Base-by-base conservation (phyloP, 1,140 invertebrate genomes). In the Listronotus oregonensis region DNA sequence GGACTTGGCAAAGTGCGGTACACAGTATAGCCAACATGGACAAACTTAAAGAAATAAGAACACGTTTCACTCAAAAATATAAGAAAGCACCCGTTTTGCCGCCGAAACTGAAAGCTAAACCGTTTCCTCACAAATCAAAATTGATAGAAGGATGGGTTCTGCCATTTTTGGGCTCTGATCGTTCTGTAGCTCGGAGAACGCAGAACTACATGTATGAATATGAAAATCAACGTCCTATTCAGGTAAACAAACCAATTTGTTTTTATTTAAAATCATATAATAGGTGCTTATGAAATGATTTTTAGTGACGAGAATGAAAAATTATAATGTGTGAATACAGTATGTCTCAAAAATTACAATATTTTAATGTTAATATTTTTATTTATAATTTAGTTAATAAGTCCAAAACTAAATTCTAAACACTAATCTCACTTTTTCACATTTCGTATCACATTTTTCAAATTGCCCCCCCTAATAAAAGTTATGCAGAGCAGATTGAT, bases 1-100 rank as follows among this genome's bases (percentile, higher is more conserved):
- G 87, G 14, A 96, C 93, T 11, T 94, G 90, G 87, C 87, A 93
- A 71, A 93, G 91, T 0, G 84, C 88, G 0, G 84, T 96, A 40
- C 80, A 93, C 80, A 87, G 90, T 11, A 73, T 93, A 55, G 85
- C 86, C 6, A 79, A 90, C 76, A 69, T 74, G 0, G 72, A 83
- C 55, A 87, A 94, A 73, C 75, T 95, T 40, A 76, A 76, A 4
- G 74, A 72, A 7, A 73, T 95, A 6, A 82, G 91, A 32, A 78
- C 80, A 12, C 81, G 90, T 70, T 75, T 94, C 7, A 93, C 82
- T 69, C 83, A 89, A 0, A 60, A 60, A 49, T 39, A 47, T 14
- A 80, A 85, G 31, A 82, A 80, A 57, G 74, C 91, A 17, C 90
- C 91, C 0, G 69, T 80, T 21, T 83, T 87, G 46, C 79, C 83